Base-by-base conservation (phyloP, 1,140 invertebrate species). In the Theocolax elegans region DNA sequence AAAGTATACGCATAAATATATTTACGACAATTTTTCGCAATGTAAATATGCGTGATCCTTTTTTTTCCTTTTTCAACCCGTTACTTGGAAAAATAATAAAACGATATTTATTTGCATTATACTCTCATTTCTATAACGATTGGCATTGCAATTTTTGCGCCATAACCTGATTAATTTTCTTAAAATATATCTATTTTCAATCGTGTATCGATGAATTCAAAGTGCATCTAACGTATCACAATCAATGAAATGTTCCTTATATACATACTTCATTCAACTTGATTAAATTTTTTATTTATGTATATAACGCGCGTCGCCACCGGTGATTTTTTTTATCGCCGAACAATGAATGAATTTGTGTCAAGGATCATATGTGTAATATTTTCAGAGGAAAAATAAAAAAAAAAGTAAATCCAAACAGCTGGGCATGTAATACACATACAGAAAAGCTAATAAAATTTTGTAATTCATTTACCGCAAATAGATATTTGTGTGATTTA, bases 261-360 rank as follows among this genome's bases (percentile, higher is more conserved):
- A n/a, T n/a, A n/a, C n/a, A n/a, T n/a, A 58, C 35, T 58, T 35
- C 23, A 58, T 58, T 58, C 29, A 31, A 40, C 21, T 58, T 25
- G 31, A 13, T 40, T 12, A 40, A 42, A 10, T 58, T 40, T 58
- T 58, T 58, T 58, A 6, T 35, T 35, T 35, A 35, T 35, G 10
- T 35, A 10, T 35, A 4, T 4, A 35, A 4, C 17, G 8, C 51
- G 3, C 7, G 35, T n/a, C n/a, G n/a, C 35, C 2, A 17, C 15
- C 54, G 21, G 21, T 40, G 23, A 58, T 6, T 21, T 29, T 66
- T 66, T 40, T 66, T 66, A 56, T 66, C 40, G 17, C n/a, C 17
- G 15, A 67, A 67, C 54, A 59, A 59, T 59, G 27, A 67, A 67
- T 67, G 44, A 58, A 67, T 67, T 59, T 21, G 10, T 67, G 65